phyloP scores from a whole-genome alignment of 2,888 invertebrate genomes.

The Dione vanillae region DNA sequence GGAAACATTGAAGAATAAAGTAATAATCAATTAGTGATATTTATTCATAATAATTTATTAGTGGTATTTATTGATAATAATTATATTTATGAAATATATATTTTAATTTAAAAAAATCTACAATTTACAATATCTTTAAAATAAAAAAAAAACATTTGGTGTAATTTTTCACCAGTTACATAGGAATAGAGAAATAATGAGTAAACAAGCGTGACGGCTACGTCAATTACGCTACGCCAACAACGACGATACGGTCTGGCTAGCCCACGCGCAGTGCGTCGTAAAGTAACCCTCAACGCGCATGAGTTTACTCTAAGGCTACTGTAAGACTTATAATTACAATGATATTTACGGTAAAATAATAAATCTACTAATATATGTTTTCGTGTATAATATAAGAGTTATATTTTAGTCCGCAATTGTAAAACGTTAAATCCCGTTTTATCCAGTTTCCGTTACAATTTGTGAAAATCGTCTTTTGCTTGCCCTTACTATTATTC shows the following conservation, averaged over 20 bases:
- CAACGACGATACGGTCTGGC: slow-evolving; percentile 43
- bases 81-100: no score
- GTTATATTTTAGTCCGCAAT: not conserved
- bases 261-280: slow-evolving; percentile 60
- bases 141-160: not conserved
- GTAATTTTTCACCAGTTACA: not conserved
- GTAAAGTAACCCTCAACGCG: slow-evolving; percentile 49
- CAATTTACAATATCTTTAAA: not conserved
- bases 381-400: not conserved
- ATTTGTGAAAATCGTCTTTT: no score
- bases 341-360: slow-evolving; percentile 16
- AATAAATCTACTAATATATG: slow-evolving; percentile 8
- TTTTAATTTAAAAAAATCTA: not conserved
- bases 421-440: no score
- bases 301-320: slow-evolving; percentile 35
- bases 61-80: no score
- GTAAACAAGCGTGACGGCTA: slow-evolving; percentile 76
- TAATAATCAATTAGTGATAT: no score
- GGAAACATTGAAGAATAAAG: no score
- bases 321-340: slow-evolving; percentile 27
- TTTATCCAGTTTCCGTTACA: no score
- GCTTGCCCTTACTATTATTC: no score
- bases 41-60: no score
- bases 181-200: slow-evolving; percentile 46
- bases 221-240: slow-evolving; percentile 55